Base-by-base conservation (phyloP, 2,113 vertebrate genomes). In the Stictonetta naevosa region DNA sequence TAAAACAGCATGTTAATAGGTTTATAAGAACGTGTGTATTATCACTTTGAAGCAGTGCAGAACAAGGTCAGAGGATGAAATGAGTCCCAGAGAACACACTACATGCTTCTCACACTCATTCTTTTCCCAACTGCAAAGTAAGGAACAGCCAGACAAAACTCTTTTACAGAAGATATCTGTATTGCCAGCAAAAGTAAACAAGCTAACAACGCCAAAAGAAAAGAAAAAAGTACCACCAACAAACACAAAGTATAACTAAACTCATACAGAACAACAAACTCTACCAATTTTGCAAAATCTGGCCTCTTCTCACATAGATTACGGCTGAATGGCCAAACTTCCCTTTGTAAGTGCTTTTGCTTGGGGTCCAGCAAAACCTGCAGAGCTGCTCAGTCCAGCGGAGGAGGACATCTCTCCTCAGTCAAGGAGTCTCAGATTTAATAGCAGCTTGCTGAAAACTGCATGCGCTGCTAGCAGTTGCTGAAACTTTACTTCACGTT, bases 231-330 rank as follows among this genome's bases (percentile, higher is more conserved):
- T 8, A 44, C 18, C 31, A 46, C 25, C 31, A 90, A 18, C 13
- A n/a, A 82, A 40, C 10, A n/a, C 1, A 16, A 60, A 2, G 23
- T 7, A 13, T 63, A 59, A 21, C 34, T 80, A 23, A 34, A 68
- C 19, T 16, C 53, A 77, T 42, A 83, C 9, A 21, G 22, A 48
- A 29, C 22, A 34, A 58, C n/a, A 21, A 40, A 23, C 76, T 0
- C 3, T 8, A 79, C 9, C 34, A 62, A 21, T 81, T 13, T 0
- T 21, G 50, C 3, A 6, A 29, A 36, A 62, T 2, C 0, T 2
- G 18, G 25, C 17, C 5, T 66, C 33, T 23, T 13, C 59, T 55
- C 26, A 11, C 46, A 29, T 0, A 33, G 52, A 10, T 36, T 5
- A 26, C 7, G 20, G 80, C 29, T 42, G 29, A 75, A 26, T 7